Base-by-base conservation (phyloP, 1,140 invertebrate species). In the Helicoverpa armigera region DNA sequence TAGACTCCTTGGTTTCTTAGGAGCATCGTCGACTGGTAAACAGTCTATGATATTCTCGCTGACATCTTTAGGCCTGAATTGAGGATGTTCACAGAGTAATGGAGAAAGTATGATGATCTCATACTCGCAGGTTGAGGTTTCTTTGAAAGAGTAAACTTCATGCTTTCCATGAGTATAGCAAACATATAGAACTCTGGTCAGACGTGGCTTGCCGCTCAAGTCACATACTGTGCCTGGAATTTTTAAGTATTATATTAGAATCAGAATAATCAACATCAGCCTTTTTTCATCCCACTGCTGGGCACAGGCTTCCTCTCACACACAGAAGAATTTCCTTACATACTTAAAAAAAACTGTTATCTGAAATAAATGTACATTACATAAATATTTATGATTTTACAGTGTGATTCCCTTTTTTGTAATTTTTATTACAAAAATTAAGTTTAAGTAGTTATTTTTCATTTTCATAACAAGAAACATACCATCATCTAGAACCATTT, bases 121-220 rank as follows among this genome's bases (percentile, higher is more conserved):
- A 94, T 99, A 99, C 95, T 98, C 98, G 90, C 99, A 99, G 0
- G 98, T 98, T 0, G 98, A 97, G 0, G 97, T 97, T 95, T 99
- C 99, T 90, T 99, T 99, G 50, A 99, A 95, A 0, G 98, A 98
- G 90, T 98, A 98, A 13, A 99, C 97, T 87, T 99, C 98, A 86
- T 99, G 98, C 86, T 98, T 98, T n/a, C 97, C 97, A 86, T 97
- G 96, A 29, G 96, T 96, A 88, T 98, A 98, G 91, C 98, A 99
- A 0, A 98, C 97, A 90, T 98, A 99, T 2, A 97, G 93, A 4
- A 99, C 96, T 87, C 96, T 97, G 2, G 98, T 98, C 3, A 96
- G 95, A 43, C 99, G 96, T 11, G 98, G 98, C 86, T 97, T 96
- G 74, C 97, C 96, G 83, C 97, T 99, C 43, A 99, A 94, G 87